Percentiles rank a stretch among this genome's conserved stretches.
Conservation (phyloP, 2,888 invertebrate species). For the Orthosia cruda region DNA sequence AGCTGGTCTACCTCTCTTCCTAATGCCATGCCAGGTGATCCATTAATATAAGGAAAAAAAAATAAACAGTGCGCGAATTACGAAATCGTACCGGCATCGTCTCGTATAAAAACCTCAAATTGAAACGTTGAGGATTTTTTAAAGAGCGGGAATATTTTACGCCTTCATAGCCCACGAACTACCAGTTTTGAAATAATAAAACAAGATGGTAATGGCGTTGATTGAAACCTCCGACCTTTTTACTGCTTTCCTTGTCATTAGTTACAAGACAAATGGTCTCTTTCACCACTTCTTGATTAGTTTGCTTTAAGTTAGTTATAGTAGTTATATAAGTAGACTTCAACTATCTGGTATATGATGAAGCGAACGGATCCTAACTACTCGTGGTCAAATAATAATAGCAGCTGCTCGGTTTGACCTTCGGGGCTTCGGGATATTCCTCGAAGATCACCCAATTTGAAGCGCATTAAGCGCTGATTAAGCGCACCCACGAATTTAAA, state of each 20-base stretch:
- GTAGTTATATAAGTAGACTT: too few relatives aligned
- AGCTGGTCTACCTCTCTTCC: too few relatives aligned
- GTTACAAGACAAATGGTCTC: conserved; percentile 11
- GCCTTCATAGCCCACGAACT: conserved; percentile 37
- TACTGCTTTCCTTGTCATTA: conserved; percentile 13
- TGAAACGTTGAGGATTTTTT: background rate
- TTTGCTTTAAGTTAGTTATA: conserved; percentile 1
- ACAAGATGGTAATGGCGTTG: conserved; percentile 50
- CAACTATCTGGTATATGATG: background rate
- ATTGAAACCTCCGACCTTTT: conserved; percentile 35
- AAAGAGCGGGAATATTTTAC: conserved; percentile 35
- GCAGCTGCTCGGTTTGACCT: background rate
- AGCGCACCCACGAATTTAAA: too few relatives aligned
- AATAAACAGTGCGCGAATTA: background rate
- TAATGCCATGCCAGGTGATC: too few relatives aligned
- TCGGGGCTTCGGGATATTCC: background rate
- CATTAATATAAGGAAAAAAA: background rate
- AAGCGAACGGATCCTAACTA: background rate
- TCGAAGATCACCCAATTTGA: too few relatives aligned
- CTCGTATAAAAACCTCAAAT: conserved; percentile 35
- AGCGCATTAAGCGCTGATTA: too few relatives aligned
- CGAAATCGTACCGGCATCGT: conserved; percentile 40
- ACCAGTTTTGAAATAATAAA: conserved; percentile 55
- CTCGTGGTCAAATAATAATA: too few relatives aligned
- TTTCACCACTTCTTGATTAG: background rate